A percentile compares a stretch with the other conserved stretches of the same genome.
phyloP scores from a whole-genome alignment of 2,113 vertebrate genomes.

The Chrysochloris asiatica region DNA sequence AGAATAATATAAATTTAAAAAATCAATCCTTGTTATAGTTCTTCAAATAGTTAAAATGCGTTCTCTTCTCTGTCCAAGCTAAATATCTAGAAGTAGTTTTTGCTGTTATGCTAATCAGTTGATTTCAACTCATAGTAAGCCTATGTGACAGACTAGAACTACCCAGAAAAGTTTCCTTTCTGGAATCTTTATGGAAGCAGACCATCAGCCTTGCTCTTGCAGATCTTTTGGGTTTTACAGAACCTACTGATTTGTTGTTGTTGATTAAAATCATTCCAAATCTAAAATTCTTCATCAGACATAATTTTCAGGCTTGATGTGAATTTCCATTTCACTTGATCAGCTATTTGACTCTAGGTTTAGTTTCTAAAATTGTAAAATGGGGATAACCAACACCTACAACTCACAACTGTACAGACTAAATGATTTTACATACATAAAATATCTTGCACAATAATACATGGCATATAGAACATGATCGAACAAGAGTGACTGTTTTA shows the following conservation, averaged over 20 bases:
- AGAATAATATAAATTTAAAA: conserved; percentile 6
- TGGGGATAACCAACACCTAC: background rate
- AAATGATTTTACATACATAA: background rate
- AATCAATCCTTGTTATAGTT: background rate
- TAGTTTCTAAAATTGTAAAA: background rate
- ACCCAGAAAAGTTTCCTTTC: background rate
- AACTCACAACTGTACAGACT: background rate
- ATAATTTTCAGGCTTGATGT: background rate
- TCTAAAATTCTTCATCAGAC: background rate
- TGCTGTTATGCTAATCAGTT: background rate
- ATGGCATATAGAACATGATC: background rate
- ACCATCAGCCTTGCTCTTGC: background rate
- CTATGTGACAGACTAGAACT: background rate
- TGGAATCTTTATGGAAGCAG: background rate
- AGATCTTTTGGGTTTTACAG: background rate
- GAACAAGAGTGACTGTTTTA: background rate
- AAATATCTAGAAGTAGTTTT: background rate
- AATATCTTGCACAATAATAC: background rate
- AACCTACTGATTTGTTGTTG: background rate
- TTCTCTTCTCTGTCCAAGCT: background rate
- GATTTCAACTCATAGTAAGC: background rate
- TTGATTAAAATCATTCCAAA: background rate
- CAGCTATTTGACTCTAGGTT: background rate
- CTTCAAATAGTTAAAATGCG: background rate
- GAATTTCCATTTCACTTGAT: background rate